These are phyloP conservation scores for Agonopterix alstromeriana DNA, from an alignment of 2,888 invertebrate genomes.

Conservation along the genomic window DNA sequence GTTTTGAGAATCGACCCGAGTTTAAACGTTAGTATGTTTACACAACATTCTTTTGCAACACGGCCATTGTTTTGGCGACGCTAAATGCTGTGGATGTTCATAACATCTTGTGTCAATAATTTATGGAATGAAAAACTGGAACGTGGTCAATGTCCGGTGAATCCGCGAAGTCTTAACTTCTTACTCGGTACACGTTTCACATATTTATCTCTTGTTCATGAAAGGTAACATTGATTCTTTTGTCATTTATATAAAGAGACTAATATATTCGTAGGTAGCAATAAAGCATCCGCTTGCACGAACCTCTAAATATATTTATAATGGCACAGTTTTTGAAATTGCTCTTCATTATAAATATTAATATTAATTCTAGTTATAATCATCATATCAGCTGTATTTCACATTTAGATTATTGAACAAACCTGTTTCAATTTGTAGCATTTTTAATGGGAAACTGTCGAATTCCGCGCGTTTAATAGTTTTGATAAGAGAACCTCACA, in stretches of 20 bases:
- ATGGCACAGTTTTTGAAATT: slow-evolving; percentile 4
- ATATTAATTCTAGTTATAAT: too few species aligned
- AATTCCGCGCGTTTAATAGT: slow-evolving; percentile 20
- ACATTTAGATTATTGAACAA: not conserved
- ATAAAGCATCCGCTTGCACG: too few species aligned
- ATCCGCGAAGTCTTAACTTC: slow-evolving; percentile 35
- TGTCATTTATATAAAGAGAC: too few species aligned
- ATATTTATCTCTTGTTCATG: not conserved
- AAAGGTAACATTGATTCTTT: not conserved
- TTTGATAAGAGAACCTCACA: slow-evolving; percentile 27
- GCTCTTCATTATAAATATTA: not conserved
- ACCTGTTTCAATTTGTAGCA: not conserved
- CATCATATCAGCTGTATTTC: not conserved
- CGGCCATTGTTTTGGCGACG: slow-evolving; percentile 46
- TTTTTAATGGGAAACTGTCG: slow-evolving; percentile 6
- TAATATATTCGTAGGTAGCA: too few species aligned
- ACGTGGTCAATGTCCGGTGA: slow-evolving; percentile 57
- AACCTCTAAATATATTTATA: too few species aligned
- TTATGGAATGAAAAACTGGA: slow-evolving; percentile 35
- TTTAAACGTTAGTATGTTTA: slow-evolving; percentile 34
- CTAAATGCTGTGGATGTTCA: slow-evolving; percentile 36
- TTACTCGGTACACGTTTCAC: slow-evolving; percentile 8
- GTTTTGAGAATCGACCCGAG: slow-evolving; percentile 32
- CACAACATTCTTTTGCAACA: slow-evolving; percentile 48
- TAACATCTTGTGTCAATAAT: slow-evolving; percentile 33